phyloP scores from a whole-genome alignment of 2,888 invertebrate genomes.

The Heliconius aoede region DNA sequence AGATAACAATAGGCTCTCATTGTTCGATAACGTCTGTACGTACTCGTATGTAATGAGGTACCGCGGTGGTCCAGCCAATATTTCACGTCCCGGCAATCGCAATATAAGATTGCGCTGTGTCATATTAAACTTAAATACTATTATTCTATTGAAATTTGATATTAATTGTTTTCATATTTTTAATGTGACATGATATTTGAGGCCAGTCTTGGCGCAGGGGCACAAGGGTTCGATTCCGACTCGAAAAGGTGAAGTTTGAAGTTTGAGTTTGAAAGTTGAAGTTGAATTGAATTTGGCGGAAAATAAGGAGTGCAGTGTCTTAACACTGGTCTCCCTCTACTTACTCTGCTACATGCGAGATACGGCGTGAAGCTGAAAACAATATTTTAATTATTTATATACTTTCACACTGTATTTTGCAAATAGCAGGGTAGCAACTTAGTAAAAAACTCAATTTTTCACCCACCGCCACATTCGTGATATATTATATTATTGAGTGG shows the following conservation, averaged over 20 bases:
- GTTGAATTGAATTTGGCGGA: too few species aligned
- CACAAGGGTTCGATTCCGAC: too few species aligned
- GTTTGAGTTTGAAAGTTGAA: too few species aligned
- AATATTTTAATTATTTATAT: background rate
- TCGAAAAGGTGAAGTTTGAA: too few species aligned
- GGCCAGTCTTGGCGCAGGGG: too few species aligned
- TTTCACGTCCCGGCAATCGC: slow-evolving; percentile 41
- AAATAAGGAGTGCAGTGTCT: background rate
- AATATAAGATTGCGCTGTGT: slow-evolving; percentile 25
- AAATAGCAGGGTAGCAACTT: too few species aligned
- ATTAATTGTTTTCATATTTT: background rate
- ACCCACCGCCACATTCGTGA: too few species aligned
- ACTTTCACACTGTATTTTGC: too few species aligned
- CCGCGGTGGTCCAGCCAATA: slow-evolving; percentile 48
- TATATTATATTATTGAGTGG: too few species aligned
- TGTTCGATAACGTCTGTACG: slow-evolving; percentile 53
- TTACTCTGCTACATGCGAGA: background rate
- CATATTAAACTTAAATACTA: slow-evolving; percentile 26
- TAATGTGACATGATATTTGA: background rate
- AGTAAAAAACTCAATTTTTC: too few species aligned
- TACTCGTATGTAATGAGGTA: slow-evolving; percentile 49
- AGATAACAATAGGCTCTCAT: slow-evolving; percentile 45
- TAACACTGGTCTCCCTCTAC: background rate
- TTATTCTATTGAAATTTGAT: slow-evolving; percentile 1
- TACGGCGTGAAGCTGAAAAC: background rate